Base-by-base conservation (phyloP, 2,113 vertebrate species). In the Suncus etruscus region DNA sequence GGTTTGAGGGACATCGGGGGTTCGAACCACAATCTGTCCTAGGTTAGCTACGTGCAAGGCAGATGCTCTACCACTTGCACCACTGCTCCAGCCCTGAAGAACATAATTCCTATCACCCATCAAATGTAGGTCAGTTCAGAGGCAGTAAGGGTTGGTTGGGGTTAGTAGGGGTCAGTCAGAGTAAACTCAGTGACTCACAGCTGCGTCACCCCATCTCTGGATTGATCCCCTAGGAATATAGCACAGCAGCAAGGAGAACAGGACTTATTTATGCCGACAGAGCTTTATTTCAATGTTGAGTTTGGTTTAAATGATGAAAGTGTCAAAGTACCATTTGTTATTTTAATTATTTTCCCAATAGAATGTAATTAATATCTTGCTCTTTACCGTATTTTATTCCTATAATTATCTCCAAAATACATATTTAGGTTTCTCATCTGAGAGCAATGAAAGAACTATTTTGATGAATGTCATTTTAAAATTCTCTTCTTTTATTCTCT, bases 331-430 rank as follows among this genome's bases (percentile, higher is more conserved):
- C 10, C 16, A 48, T 29, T 73, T 83, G 18, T 47, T 89, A 69
- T 54, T 85, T 73, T 47, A 90, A 27, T 31, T 32, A 0, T 69
- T 86, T 94, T 86, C 20, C 39, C 77, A 29, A 84, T 79, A 48
- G 15, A 69, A 90, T 82, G 45, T 66, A 39, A 65, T 72, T 27
- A 48, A 85, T n/a, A 58, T 66, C 91, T 89, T 2, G 73, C 5
- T 79, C 92, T 14, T 39, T 24, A 25, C 11, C 27, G n/a, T 76
- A 11, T 12, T 70, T 91, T 47, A 4, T 81, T 63, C 25, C 24
- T 45, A 15, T 32, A 58, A 73, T 94, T 76, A 90, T 45, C 16
- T 82, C 39, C 54, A 87, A 92, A 48, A 58, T 58, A 8, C 29
- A 65, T 66, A 89, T 25, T 20, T 51, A 54, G 32, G 1, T 45